These are phyloP conservation scores for Xylota sylvarum DNA, from an alignment of 2,888 invertebrate genomes.

Conservation along the genomic window DNA sequence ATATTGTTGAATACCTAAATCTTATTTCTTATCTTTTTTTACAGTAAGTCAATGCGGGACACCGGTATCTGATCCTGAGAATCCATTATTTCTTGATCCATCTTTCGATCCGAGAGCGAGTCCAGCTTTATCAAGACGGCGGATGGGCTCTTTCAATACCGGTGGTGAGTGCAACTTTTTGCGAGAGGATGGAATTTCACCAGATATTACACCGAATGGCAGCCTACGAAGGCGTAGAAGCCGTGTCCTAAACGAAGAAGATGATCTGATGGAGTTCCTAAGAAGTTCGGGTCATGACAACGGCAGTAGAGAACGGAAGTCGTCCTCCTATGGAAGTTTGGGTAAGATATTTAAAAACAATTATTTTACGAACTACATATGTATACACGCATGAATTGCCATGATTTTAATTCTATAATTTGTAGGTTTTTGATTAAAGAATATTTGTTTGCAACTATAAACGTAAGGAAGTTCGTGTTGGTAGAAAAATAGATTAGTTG, in stretches of 20 bases:
- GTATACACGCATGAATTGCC: neutral
- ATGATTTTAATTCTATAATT: constrained; percentile 15
- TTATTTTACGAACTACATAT: neutral
- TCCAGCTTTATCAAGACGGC: constrained; percentile 88
- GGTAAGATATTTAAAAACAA: constrained; percentile 85
- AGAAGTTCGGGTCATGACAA: constrained; percentile 91
- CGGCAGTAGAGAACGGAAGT: constrained; percentile 90
- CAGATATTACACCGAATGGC: constrained; percentile 95
- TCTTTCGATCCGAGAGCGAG: constrained; percentile 91
- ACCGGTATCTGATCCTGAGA: constrained; percentile 90
- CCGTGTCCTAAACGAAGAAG: constrained; percentile 92
- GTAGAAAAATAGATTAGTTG: neutral
- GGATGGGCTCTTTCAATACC: constrained; percentile 89
- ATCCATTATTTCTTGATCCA: constrained; percentile 91
- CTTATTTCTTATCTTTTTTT: neutral
- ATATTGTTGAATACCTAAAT: no score
- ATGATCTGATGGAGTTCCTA: constrained; percentile 95
- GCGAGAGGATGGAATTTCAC: constrained; percentile 82
- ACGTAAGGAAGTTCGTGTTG: constrained; percentile 39
- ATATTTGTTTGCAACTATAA: constrained; percentile 2
- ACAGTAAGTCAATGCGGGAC: constrained; percentile 89
- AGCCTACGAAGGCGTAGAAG: constrained; percentile 93
- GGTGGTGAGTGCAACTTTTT: constrained; percentile 81
- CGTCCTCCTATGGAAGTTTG: constrained; percentile 90
- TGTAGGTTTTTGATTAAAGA: constrained; percentile 28